Evolutionary conservation across 92 coral and sea anemone genomes (phyloP).

Genomic region (Metridium senile): DNA sequence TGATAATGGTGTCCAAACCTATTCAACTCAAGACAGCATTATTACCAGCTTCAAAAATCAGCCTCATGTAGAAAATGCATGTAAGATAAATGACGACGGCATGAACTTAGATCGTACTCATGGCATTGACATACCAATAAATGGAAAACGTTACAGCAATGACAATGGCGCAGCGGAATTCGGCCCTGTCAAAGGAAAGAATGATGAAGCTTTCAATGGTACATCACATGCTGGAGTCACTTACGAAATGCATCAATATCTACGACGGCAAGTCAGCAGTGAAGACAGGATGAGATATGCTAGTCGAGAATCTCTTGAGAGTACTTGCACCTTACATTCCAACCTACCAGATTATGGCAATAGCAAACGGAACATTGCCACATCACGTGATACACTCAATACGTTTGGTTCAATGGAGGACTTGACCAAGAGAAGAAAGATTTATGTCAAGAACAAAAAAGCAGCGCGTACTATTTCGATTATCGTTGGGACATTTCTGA

Average conservation of each 20-base stretch:
- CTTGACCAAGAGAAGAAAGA: conserved; percentile 15
- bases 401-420: conserved; percentile 21
- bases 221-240: background rate
- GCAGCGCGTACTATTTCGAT: conserved; percentile 61
- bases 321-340: conserved; percentile 18
- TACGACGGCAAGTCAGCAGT: background rate
- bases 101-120: background rate
- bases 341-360: conserved; percentile 10
- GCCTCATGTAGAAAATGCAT: too few species aligned
- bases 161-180: background rate
- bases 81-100: background rate
- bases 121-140: too few species aligned
- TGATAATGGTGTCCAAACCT: too few species aligned
- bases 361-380: background rate
- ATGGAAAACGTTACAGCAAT: background rate
- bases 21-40: too few species aligned
- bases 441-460: conserved; percentile 45
- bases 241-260: background rate
- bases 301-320: conserved; percentile 14
- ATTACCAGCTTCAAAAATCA: too few species aligned
- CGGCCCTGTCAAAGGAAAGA: background rate
- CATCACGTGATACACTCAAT: conserved; percentile 21
- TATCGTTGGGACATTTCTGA: conserved; percentile 51
- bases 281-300: background rate
- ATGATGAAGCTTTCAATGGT: background rate